Base-by-base conservation (phyloP, 2,888 invertebrate species). In the Parascotia fuliginaria region DNA sequence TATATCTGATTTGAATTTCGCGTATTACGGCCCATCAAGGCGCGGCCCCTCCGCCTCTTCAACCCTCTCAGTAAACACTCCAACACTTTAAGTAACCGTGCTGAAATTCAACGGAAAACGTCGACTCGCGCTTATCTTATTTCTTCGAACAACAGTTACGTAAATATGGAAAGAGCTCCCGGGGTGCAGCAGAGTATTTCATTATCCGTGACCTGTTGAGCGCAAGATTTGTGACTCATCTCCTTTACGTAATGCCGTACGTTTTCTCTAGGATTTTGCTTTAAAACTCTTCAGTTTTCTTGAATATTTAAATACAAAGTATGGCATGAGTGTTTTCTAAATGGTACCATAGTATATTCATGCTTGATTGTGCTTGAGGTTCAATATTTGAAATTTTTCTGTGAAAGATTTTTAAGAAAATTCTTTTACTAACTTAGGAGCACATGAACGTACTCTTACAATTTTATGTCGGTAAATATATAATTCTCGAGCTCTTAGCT, bases 161-260 rank as follows among this genome's bases (percentile, higher is more conserved):
- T 85, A 83, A 87, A 89, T 86, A 85, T 85, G 82, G 77, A 80
- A 82, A 81, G 79, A 82, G 77, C 83, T 84, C 81, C 82, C 78
- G 77, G 75, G 77, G 80, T 75, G 82, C 79, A 75, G 74, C 68
- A 57, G 81, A 84, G 81, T 88, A 85, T 85, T 89, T 87, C 85
- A 87, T 89, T 89, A 88, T 84, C 83, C 79, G 73, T 87, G 87
- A 90, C 90, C 90, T 90, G 89, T 89, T 90, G 89, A 89, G 75
- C 84, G 75, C 79, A 75, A 83, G 84, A 86, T 85, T 85, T 86
- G 83, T 83, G 78, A 83, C 72, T 86, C 81, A 79, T 85, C 83
- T 81, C 63, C 65, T 81, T 77, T 77, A 77, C 77, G 76, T 77
- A 80, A 78, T 70, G 45, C 55, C 60, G 70, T 70, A 65, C 65